Evolutionary conservation across 2,113 vertebrate genomes (phyloP).

Genomic region (Elanoides forficatus): DNA sequence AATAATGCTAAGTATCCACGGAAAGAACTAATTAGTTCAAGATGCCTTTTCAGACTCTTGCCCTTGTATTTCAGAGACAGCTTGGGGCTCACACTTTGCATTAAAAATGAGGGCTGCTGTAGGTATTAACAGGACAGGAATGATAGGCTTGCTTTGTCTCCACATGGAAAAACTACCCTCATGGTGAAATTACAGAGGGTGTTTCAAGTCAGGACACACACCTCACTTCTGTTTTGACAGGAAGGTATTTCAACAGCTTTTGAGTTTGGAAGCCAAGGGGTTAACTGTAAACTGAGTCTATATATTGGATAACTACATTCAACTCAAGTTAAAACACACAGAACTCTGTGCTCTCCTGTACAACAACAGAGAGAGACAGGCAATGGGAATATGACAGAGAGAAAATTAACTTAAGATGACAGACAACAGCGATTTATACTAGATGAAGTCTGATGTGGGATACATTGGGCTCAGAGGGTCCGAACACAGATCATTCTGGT

Average conservation of each 20-base stretch:
- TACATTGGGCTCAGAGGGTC: not conserved
- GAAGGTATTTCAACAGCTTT: not conserved
- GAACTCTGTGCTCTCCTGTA: not conserved
- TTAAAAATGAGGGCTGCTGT: not conserved
- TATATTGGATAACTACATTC: not conserved
- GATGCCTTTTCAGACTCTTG: not conserved
- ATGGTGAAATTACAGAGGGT: conserved; percentile 2
- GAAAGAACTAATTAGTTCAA: conserved; percentile 20
- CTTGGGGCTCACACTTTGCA: conserved; percentile 11
- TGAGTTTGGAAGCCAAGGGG: not conserved
- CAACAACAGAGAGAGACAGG: not conserved
- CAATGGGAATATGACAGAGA: not conserved
- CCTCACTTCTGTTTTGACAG: not conserved
- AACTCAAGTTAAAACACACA: not conserved
- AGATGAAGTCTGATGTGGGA: not conserved
- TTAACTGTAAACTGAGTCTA: not conserved
- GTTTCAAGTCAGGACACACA: not conserved
- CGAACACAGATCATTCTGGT: accelerated
- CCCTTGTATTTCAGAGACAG: not conserved
- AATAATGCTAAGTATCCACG: not conserved
- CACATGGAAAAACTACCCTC: not conserved
- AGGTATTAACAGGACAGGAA: conserved; percentile 10
- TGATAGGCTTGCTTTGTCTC: not conserved
- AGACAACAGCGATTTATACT: not conserved
- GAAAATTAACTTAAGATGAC: not conserved